These are phyloP conservation scores for Apamea sordens DNA, from an alignment of 2,888 invertebrate species.

Conservation along the genomic window DNA sequence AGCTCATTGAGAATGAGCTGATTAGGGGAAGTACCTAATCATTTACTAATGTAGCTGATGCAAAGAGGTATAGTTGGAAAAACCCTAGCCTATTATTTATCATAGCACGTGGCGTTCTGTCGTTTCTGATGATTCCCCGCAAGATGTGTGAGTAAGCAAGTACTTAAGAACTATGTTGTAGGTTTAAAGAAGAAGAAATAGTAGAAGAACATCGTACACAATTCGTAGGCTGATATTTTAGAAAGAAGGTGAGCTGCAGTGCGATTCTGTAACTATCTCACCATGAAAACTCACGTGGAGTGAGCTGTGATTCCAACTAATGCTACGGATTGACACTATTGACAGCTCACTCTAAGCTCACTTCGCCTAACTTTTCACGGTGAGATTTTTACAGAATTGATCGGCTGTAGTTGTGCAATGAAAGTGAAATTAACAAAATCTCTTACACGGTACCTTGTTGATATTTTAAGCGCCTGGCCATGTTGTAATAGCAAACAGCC, in stretches of 20 bases:
- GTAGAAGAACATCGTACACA: neutral
- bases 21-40: slow-evolving; percentile 3
- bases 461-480: slow-evolving; percentile 21
- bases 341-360: too few species aligned
- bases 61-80: neutral
- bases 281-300: too few species aligned
- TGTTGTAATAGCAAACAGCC: slow-evolving; percentile 13
- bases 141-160: neutral
- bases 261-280: too few species aligned
- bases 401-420: neutral
- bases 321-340: too few species aligned
- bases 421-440: neutral
- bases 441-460: neutral
- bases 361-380: too few species aligned
- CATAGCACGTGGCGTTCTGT: neutral
- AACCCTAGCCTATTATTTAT: neutral
- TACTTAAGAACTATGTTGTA: neutral
- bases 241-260: too few species aligned
- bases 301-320: too few species aligned
- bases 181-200: neutral
- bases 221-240: neutral
- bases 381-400: too few species aligned
- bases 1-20: neutral
- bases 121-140: too few species aligned
- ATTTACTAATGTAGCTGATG: neutral